Percentiles rank a stretch among this genome's conserved stretches.
phyloP scores from a whole-genome alignment of 2,888 invertebrate species.

The Trimorus sp. region DNA sequence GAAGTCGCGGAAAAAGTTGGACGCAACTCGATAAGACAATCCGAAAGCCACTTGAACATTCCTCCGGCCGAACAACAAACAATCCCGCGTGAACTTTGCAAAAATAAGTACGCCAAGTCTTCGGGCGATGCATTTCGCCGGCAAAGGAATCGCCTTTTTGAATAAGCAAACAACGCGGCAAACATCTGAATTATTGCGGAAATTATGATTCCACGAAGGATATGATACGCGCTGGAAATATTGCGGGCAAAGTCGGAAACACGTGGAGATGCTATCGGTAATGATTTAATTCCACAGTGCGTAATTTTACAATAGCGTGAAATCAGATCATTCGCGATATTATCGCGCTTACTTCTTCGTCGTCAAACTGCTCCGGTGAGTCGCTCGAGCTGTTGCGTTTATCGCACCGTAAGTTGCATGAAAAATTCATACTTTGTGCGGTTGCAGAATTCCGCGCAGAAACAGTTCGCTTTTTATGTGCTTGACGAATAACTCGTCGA shows the following conservation, averaged over 20 bases:
- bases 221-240: constrained; percentile 44
- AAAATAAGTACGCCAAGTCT: not conserved
- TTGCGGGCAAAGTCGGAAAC: constrained; percentile 45
- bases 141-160: constrained; percentile 1
- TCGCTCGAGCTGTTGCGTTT: constrained; percentile 4
- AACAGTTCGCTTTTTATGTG: not conserved
- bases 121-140: not conserved
- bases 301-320: constrained; percentile 61
- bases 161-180: constrained; percentile 35
- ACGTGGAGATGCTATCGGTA: constrained; percentile 60
- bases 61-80: too few species aligned
- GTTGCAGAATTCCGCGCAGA: too few species aligned
- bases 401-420: constrained; percentile 25
- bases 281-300: constrained; percentile 59
- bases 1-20: too few species aligned
- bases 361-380: not conserved
- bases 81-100: too few species aligned
- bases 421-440: constrained; percentile 3
- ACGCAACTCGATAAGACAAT: too few species aligned
- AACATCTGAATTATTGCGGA: constrained; percentile 37
- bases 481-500: constrained; percentile 10
- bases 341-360: constrained; percentile 39
- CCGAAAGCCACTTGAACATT: too few species aligned
- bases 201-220: constrained; percentile 47
- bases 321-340: constrained; percentile 56